A percentile compares a stretch with the other conserved stretches of the same genome.
phyloP scores from a whole-genome alignment of 1,140 invertebrate genomes.

The Prorops nasuta region DNA sequence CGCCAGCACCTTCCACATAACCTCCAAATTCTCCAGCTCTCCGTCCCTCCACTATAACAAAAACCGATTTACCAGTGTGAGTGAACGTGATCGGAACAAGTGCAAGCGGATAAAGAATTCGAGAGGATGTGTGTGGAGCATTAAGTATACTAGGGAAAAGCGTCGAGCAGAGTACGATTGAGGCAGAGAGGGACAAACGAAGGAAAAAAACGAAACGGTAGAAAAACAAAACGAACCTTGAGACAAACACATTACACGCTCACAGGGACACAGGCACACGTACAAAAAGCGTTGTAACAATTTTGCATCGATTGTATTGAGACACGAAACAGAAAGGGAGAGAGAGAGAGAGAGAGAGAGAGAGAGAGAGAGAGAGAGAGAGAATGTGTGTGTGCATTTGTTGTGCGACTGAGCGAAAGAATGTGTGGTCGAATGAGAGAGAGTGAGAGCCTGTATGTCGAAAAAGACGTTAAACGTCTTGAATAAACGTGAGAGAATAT shows the following conservation, averaged over 20 bases:
- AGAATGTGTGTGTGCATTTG: conserved; percentile 29
- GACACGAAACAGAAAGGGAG: conserved; percentile 50
- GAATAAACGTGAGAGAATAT: too few species aligned
- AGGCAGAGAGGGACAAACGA: conserved; percentile 10
- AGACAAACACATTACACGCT: too few species aligned
- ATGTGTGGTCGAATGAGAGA: neutral
- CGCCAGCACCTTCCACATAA: neutral
- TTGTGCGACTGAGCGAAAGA: neutral
- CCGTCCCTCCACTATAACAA: conserved; percentile 25
- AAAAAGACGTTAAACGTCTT: conserved; percentile 8
- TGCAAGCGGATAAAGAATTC: conserved; percentile 26
- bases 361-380: conserved; percentile 18
- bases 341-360: too few species aligned
- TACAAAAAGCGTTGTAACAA: conserved; percentile 54
- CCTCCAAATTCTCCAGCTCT: conserved; percentile 8
- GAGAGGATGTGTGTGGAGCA: conserved; percentile 29
- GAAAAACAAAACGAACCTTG: conserved; percentile 11
- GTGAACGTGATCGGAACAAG: conserved; percentile 44
- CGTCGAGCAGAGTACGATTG: conserved; percentile 47
- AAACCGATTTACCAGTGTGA: conserved; percentile 50
- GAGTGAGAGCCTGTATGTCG: neutral
- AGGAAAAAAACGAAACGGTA: conserved; percentile 1
- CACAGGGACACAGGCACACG: conserved; percentile 44
- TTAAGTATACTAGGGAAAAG: conserved; percentile 36
- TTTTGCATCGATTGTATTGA: conserved; percentile 55